Percentiles rank a stretch among this genome's conserved stretches.
phyloP scores from a whole-genome alignment of 2,113 vertebrate species.

The Actinemys pallida region DNA sequence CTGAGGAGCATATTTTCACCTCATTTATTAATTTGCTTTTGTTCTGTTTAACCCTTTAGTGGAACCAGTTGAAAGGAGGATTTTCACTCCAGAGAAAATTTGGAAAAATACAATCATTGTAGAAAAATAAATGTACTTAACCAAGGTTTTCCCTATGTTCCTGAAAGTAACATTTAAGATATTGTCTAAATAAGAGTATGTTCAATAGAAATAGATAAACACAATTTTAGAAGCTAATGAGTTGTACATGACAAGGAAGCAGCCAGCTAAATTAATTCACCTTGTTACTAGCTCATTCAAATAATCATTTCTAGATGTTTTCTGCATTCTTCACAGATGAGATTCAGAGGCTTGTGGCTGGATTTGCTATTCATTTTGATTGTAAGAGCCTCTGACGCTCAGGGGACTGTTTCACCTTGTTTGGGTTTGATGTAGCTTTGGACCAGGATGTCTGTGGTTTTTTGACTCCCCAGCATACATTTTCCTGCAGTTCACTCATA shows the following conservation, averaged over 20 bases:
- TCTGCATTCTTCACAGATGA: background rate
- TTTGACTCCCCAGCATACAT: background rate
- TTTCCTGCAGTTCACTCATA: background rate
- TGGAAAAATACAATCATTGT: background rate
- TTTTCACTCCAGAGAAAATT: background rate
- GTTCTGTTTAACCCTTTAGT: background rate
- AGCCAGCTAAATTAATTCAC: background rate
- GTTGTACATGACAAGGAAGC: fast-evolving
- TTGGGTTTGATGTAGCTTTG: background rate
- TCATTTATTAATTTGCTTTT: background rate
- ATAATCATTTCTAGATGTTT: background rate
- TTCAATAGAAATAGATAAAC: background rate
- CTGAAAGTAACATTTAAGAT: background rate
- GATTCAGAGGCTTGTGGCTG: background rate
- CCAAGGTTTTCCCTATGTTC: background rate
- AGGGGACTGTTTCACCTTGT: background rate
- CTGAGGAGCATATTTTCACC: background rate
- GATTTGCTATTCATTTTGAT: background rate
- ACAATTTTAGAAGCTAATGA: background rate
- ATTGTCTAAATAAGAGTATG: background rate
- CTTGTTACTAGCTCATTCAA: background rate
- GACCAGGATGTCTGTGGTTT: background rate
- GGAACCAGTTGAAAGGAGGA: background rate
- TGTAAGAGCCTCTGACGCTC: background rate
- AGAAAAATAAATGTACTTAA: background rate